phyloP scores from a whole-genome alignment of 2,113 vertebrate genomes.

The Microcebus ravelobensis region DNA sequence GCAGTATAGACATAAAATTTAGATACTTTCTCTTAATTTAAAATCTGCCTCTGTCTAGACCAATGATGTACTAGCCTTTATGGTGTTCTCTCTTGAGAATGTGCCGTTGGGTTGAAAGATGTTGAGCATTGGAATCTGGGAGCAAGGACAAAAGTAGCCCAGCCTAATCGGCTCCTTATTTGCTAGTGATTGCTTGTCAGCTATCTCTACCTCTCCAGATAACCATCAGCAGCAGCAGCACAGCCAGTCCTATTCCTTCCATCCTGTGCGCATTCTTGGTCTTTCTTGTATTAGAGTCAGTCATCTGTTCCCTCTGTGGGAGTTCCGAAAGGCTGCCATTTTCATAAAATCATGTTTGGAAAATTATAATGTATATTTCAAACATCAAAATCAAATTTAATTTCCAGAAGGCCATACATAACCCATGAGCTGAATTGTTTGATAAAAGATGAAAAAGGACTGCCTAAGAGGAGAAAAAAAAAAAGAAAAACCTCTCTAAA shows the following conservation, averaged over 20 bases:
- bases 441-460: constrained; percentile 76
- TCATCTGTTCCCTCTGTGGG: constrained; percentile 66
- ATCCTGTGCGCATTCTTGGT: not conserved
- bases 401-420: constrained; percentile 79
- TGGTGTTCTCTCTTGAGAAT: not conserved
- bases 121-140: not conserved
- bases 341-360: constrained; percentile 74
- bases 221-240: not conserved
- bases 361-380: constrained; percentile 72
- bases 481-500: constrained; percentile 15
- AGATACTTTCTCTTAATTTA: not conserved
- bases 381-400: constrained; percentile 74
- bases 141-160: not conserved
- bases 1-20: not conserved
- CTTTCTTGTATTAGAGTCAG: not conserved
- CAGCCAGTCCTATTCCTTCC: not conserved
- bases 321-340: constrained; percentile 68
- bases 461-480: constrained; percentile 40
- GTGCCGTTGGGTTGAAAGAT: not conserved
- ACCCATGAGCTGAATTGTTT: constrained; percentile 78
- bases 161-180: not conserved
- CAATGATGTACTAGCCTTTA: not conserved
- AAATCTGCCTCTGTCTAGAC: not conserved
- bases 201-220: not conserved
- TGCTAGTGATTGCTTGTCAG: not conserved